Evolutionary conservation across 1,140 invertebrate genomes (phyloP).

Genomic region (Heterodera schachtii): DNA sequence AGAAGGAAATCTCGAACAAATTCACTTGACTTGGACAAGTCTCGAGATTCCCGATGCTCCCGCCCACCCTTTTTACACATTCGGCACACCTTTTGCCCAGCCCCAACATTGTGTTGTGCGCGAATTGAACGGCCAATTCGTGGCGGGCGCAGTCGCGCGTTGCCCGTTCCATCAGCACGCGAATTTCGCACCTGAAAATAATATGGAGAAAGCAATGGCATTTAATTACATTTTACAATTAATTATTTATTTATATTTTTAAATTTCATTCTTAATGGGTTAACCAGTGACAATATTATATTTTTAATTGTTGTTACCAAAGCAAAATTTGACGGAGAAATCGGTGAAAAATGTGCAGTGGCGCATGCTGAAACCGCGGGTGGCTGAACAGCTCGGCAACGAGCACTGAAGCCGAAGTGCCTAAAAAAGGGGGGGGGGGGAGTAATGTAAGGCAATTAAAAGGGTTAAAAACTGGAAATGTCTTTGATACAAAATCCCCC

Average conservation of each 20-base stretch:
- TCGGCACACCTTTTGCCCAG: not conserved
- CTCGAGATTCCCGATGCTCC: too few species aligned
- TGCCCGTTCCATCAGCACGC: constrained; percentile 12
- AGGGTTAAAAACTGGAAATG: too few species aligned
- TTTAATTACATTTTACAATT: too few species aligned
- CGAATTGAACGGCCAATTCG: constrained; percentile 7
- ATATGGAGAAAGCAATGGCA: not conserved
- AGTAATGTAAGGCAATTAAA: too few species aligned
- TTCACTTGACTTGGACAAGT: too few species aligned
- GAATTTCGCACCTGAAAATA: constrained; percentile 22
- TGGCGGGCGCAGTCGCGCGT: constrained; percentile 11
- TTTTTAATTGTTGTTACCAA: not conserved
- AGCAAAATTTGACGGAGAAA: constrained; percentile 19
- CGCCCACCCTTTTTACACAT: too few species aligned
- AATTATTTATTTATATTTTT: too few species aligned
- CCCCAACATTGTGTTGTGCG: not conserved
- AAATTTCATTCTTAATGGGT: too few species aligned
- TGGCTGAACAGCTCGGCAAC: constrained; percentile 43
- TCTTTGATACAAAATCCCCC: too few species aligned
- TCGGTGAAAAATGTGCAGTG: constrained; percentile 23
- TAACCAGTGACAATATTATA: too few species aligned
- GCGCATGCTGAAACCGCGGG: constrained; percentile 27
- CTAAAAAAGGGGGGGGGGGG: too few species aligned
- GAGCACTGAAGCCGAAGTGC: not conserved
- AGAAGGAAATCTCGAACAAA: too few species aligned